Conservation (phyloP, 2,797 vertebrate species). For the Anisognathus igniventris region DNA sequence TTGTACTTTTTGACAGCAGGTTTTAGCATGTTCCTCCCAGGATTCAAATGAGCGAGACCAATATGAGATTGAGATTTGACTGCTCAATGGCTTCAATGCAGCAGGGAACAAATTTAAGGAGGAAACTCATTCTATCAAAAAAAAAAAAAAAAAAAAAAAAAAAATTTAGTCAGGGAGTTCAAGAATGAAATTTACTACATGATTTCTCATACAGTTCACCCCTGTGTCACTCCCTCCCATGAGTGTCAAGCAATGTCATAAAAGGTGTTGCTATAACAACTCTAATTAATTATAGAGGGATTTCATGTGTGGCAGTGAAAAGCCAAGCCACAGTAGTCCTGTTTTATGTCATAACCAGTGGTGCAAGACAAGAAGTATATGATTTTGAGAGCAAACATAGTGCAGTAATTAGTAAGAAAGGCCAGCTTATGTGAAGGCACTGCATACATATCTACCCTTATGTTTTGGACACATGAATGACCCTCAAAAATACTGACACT, state of each 20-base stretch:
- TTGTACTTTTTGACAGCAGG: not conserved
- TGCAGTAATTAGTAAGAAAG: not conserved
- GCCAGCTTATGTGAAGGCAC: not conserved
- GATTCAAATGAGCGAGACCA: constrained; percentile 9
- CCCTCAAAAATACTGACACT: not conserved
- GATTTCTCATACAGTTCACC: constrained; percentile 14
- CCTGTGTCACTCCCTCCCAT: not conserved
- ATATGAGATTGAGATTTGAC: constrained; percentile 11
- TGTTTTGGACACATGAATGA: not conserved
- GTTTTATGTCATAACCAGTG: constrained; percentile 1
- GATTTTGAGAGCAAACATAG: not conserved
- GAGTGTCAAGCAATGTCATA: constrained; percentile 32
- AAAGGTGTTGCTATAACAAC: constrained; percentile 66
- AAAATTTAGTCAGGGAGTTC: not conserved
- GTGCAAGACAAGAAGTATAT: constrained; percentile 4
- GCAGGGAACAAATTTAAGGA: not conserved
- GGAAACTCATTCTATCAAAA: not conserved
- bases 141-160: no score
- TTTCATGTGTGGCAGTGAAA: constrained; percentile 43
- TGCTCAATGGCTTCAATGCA: not conserved
- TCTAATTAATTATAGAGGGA: constrained; percentile 69
- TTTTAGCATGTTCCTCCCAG: not conserved
- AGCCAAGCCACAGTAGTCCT: constrained; percentile 19
- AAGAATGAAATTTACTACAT: constrained; percentile 29
- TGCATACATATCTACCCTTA: not conserved